Conservation (phyloP, 2,113 vertebrate genomes). For the Sula dactylatra region DNA sequence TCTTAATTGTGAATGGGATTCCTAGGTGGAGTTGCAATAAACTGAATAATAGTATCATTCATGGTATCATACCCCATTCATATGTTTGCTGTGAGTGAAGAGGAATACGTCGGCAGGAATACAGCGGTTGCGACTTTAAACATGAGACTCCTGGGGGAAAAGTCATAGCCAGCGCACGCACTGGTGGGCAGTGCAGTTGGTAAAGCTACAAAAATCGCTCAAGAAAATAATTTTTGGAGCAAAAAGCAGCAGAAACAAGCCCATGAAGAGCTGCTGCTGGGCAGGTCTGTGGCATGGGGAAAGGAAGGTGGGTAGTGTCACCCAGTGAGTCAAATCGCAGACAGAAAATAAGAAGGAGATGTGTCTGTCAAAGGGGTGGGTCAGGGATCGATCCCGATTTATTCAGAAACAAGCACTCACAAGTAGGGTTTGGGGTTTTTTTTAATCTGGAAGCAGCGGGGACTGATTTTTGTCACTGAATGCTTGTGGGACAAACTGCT, state of each 20-base stretch:
- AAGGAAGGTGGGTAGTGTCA: not conserved
- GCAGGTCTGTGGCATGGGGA: not conserved
- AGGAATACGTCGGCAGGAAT: not conserved
- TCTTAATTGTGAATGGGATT: slow-evolving; percentile 2
- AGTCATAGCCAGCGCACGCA: rapidly evolving
- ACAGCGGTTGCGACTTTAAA: not conserved
- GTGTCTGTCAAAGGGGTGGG: not conserved
- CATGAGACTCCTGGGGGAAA: not conserved
- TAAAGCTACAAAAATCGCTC: not conserved
- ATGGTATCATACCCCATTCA: slow-evolving; percentile 3
- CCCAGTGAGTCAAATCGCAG: not conserved
- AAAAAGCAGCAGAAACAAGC: not conserved
- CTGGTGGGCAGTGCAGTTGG: not conserved
- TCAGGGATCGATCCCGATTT: not conserved
- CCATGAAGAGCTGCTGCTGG: not conserved
- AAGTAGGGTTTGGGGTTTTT: not conserved
- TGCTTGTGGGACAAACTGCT: not conserved
- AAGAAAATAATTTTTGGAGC: not conserved
- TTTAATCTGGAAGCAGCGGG: not conserved
- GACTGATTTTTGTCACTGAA: not conserved
- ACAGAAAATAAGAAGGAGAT: not conserved
- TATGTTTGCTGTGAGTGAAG: not conserved
- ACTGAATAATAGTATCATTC: slow-evolving; percentile 39
- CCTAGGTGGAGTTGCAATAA: slow-evolving; percentile 25
- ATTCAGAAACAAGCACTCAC: not conserved